These are phyloP conservation scores for Ctenomys sociabilis DNA, from an alignment of 2,113 vertebrate species.

Conservation along the genomic window DNA sequence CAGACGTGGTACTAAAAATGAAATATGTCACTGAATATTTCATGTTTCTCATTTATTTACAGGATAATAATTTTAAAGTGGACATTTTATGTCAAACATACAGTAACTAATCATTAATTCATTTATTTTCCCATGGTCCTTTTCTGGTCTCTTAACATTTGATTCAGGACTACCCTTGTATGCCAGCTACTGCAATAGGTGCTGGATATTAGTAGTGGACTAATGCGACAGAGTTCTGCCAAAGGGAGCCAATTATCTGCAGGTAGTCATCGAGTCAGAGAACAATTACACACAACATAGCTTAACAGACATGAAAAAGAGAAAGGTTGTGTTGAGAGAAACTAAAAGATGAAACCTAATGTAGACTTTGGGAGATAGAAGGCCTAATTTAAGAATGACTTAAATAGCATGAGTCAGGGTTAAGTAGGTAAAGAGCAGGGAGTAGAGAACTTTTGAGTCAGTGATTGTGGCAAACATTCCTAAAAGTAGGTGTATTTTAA, in stretches of 20 bases:
- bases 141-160: background rate
- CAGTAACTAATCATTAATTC: background rate
- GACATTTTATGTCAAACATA: background rate
- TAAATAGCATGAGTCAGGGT: background rate
- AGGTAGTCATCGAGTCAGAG: background rate
- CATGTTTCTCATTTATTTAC: slow-evolving; percentile 15
- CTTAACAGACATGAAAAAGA: background rate
- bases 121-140: background rate
- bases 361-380: background rate
- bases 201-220: background rate
- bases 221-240: background rate
- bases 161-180: background rate
- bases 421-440: background rate
- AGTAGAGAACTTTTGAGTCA: background rate
- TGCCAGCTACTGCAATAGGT: background rate
- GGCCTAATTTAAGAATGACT: background rate
- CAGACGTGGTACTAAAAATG: background rate
- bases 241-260: background rate
- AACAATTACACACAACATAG: background rate
- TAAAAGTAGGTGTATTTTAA: background rate
- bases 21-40: background rate
- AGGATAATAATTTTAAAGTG: background rate
- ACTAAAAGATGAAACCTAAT: background rate
- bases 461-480: background rate
- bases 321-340: background rate